Base-by-base conservation (phyloP, 2,888 invertebrate species). In the Oconnorella tubifera region DNA sequence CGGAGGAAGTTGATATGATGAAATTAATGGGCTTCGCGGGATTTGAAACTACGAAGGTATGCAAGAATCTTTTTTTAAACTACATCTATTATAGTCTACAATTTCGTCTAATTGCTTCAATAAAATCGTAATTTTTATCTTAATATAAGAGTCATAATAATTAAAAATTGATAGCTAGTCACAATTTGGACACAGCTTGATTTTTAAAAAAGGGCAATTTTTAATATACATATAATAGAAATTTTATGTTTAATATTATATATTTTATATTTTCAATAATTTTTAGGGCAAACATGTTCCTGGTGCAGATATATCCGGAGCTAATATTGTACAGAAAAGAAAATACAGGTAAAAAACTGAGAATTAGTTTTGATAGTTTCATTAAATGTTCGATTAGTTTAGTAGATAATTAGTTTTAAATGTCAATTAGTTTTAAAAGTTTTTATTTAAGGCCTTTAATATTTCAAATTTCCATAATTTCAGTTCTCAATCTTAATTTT, bases 1-100 rank as follows among this genome's bases (percentile, higher is more conserved):
- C 90, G 1, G 82, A 81, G 58, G 82, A 82, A 60, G 73, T 75
- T 31, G 79, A 77, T 56, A 96, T 98, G 95, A 88, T 94, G 84
- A 90, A 90, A 82, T 84, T 91, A 67, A 97, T 99, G 97, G 99
- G 98, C 25, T 99, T 99, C 83, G 90, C 91, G 82, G 90, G 88
- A 69, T 99, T 99, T 82, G 92, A 96, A 79, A 89, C 92, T 0
- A 97, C 98, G 0, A 98, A 99, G 77, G 83, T 82, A 58, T 31
- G 68, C 67, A n/a, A 3, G 31, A 2, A 14, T 19, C 23, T 33
- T 32, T 55, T 59, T 28, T 27, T 4, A 29, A 2, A 2, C 10
- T 40, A 14, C 19, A 19, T 53, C 23, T n/a, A 53, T 53, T 53
- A 23, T 53, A 19, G 23, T 6, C 53, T 53, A 6, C 23, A 53